phyloP scores from a whole-genome alignment of 2,888 invertebrate genomes.

The Seladonia tumulorum region DNA sequence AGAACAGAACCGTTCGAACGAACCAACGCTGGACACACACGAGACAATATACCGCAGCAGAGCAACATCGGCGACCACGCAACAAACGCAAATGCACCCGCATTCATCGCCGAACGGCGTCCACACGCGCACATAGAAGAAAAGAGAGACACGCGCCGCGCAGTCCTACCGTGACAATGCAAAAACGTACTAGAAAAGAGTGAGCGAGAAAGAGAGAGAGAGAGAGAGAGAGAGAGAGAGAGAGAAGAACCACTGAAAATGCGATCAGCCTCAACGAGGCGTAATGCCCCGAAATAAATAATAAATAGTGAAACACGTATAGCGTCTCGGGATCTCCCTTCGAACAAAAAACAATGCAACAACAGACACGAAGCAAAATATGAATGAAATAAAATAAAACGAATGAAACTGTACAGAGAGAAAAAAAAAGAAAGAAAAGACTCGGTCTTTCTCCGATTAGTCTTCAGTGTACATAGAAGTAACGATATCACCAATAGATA shows the following conservation, averaged over 20 bases:
- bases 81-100: conserved; percentile 15
- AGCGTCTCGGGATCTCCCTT: conserved; percentile 55
- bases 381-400: conserved; percentile 3
- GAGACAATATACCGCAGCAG: conserved; percentile 35
- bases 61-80: conserved; percentile 31
- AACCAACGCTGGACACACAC: conserved; percentile 43
- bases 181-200: conserved; percentile 43
- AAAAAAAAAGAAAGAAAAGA: not conserved
- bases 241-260: conserved; percentile 30
- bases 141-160: not conserved
- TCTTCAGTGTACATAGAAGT: conserved; percentile 52
- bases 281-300: conserved; percentile 63
- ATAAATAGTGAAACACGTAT: not conserved
- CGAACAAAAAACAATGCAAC: conserved; percentile 7
- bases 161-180: conserved; percentile 46
- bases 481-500: conserved; percentile 56
- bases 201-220: not conserved
- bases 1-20: conserved; percentile 21
- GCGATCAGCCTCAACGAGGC: conserved; percentile 68
- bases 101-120: not conserved
- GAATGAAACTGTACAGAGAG: not conserved
- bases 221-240: not conserved
- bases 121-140: conserved; percentile 4
- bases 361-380: not conserved
- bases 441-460: conserved; percentile 51